A percentile compares a stretch with the other conserved stretches of the same genome.
phyloP scores from a whole-genome alignment of 1,140 invertebrate genomes.

The Chlorops oryzae region DNA sequence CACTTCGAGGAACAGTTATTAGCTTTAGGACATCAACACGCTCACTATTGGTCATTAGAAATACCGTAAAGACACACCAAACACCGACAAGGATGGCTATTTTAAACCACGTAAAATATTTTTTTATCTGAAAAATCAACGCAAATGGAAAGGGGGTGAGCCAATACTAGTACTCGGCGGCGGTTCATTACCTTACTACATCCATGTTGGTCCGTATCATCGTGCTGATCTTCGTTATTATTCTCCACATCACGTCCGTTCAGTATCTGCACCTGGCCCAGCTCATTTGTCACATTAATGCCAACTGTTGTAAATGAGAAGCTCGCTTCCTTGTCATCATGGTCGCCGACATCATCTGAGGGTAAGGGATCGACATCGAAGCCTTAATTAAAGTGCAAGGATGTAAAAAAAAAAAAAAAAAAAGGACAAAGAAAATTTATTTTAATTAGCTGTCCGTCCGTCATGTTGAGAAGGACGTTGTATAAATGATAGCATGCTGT shows the following conservation, averaged over 20 bases:
- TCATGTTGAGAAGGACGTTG: no score
- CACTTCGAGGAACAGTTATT: constrained; percentile 53
- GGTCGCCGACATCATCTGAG: constrained; percentile 22
- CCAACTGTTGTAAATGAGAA: constrained; percentile 40
- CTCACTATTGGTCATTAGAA: constrained; percentile 62
- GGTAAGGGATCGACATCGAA: constrained; percentile 33
- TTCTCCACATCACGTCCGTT: constrained; percentile 45
- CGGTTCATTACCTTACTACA: constrained; percentile 22
- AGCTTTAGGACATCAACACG: constrained; percentile 56
- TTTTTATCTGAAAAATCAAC: constrained; percentile 21
- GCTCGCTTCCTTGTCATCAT: constrained; percentile 20
- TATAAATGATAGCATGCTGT: no score
- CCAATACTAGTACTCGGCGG: background rate
- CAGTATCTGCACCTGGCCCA: constrained; percentile 37
- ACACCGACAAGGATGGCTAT: constrained; percentile 50
- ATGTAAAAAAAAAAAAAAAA: background rate
- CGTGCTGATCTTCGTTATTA: constrained; percentile 43
- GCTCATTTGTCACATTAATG: constrained; percentile 46
- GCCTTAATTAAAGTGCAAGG: constrained; percentile 2
- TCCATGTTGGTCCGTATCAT: constrained; percentile 29
- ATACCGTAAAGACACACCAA: constrained; percentile 58
- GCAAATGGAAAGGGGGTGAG: background rate
- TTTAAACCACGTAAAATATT: constrained; percentile 46
- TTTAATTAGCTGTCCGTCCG: no score
- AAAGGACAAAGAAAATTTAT: no score